These are phyloP conservation scores for Perithous albicinctus DNA, from an alignment of 2,888 invertebrate genomes.

Conservation along the genomic window DNA sequence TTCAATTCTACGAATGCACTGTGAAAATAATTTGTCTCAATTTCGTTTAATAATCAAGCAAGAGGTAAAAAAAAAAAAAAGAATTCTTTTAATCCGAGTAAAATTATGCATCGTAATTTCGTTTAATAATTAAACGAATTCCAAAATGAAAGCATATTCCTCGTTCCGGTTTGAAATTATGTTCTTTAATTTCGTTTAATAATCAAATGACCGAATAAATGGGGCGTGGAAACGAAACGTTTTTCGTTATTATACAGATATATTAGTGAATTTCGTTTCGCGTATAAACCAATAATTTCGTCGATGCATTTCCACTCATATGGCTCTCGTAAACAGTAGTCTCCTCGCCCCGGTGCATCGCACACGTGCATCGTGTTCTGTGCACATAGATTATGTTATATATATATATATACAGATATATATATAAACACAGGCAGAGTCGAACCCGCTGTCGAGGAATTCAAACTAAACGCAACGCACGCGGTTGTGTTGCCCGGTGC, in stretches of 20 bases:
- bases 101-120: neutral
- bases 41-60: neutral
- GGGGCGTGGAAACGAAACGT: neutral
- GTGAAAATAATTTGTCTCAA: neutral
- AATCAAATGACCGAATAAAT: neutral
- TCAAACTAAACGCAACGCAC: constrained; percentile 60
- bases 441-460: constrained; percentile 58
- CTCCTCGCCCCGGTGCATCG: constrained; percentile 22
- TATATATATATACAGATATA: constrained; percentile 15
- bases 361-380: constrained; percentile 33
- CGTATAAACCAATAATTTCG: constrained; percentile 13
- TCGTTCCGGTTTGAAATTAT: neutral
- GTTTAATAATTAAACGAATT: neutral
- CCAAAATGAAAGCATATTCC: neutral
- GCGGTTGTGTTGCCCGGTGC: constrained; percentile 47
- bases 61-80: neutral
- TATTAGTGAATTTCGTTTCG: neutral
- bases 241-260: neutral
- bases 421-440: constrained; percentile 18
- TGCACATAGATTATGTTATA: constrained; percentile 5
- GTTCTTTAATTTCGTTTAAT: constrained; percentile 7
- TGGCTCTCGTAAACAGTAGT: constrained; percentile 34
- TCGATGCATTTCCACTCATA: constrained; percentile 10
- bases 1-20: neutral
- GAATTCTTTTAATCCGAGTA: neutral